These are phyloP conservation scores for Coregonus suidteri DNA, from an alignment of 2,797 vertebrate genomes.

Conservation along the genomic window DNA sequence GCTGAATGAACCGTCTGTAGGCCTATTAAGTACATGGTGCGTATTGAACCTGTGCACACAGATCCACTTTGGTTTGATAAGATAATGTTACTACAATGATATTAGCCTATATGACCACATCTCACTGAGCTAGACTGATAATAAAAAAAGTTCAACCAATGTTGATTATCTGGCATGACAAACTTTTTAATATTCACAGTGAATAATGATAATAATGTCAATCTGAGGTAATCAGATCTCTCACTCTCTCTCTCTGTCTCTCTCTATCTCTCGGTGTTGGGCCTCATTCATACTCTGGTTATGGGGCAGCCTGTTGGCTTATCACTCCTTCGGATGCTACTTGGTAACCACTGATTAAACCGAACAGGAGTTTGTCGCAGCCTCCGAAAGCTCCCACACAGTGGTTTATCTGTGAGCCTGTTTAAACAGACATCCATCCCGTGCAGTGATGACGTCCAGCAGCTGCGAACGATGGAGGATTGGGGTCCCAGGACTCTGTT, in stretches of 20 bases:
- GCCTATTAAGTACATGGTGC: too few relatives aligned
- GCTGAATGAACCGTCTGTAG: too few relatives aligned
- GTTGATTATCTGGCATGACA: not conserved
- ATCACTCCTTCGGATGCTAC: conserved; percentile 12
- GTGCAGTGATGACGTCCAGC: not conserved
- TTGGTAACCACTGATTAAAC: conserved; percentile 14
- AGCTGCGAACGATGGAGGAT: not conserved
- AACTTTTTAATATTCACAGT: not conserved
- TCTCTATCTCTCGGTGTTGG: not conserved
- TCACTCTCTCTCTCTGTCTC: conserved; percentile 1
- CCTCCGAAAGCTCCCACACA: conserved; percentile 18
- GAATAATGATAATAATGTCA: not conserved
- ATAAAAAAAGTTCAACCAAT: not conserved
- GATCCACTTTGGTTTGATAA: conserved; percentile 18
- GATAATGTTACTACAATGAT: conserved; percentile 7
- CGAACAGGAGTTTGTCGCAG: conserved; percentile 10
- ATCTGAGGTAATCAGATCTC: too few relatives aligned
- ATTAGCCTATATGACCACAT: not conserved
- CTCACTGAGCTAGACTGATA: not conserved
- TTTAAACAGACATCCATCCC: conserved; percentile 49
- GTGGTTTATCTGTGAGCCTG: conserved; percentile 53
- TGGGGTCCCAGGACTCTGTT: not conserved
- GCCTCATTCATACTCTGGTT: not conserved
- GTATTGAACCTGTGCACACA: not conserved
- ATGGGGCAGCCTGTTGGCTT: conserved; percentile 23